Evolutionary conservation across 1,140 invertebrate genomes (phyloP).

Genomic region (Antheraea mylitta): DNA sequence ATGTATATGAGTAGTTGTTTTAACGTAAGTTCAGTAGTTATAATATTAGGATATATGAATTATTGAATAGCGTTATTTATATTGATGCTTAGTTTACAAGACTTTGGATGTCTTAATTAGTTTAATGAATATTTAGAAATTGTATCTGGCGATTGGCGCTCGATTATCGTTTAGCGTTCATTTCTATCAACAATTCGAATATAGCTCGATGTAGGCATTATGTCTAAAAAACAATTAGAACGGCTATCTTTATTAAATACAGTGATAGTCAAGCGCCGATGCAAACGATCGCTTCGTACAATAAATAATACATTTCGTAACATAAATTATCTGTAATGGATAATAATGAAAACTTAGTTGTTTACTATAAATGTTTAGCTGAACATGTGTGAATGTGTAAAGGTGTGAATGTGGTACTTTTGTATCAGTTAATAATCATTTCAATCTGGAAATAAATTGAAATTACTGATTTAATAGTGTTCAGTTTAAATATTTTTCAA

Average conservation of each 20-base stretch:
- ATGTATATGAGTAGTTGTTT: slow-evolving; percentile 60
- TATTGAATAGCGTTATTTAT: slow-evolving; percentile 74
- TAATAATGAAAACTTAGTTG: slow-evolving; percentile 72
- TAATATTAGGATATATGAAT: slow-evolving; percentile 66
- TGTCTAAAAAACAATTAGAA: neutral
- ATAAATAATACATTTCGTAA: slow-evolving; percentile 61
- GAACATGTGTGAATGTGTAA: slow-evolving; percentile 69
- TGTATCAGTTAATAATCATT: slow-evolving; percentile 41
- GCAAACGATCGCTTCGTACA: slow-evolving; percentile 48
- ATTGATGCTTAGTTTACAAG: slow-evolving; percentile 73
- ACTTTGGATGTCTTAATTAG: slow-evolving; percentile 70
- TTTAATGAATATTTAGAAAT: slow-evolving; percentile 65
- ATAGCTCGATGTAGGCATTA: no score
- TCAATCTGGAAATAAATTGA: slow-evolving; percentile 25
- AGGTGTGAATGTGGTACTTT: slow-evolving; percentile 67
- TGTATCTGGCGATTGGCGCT: slow-evolving; percentile 62
- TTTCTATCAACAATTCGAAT: no score
- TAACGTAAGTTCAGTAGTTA: slow-evolving; percentile 67
- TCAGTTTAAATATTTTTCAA: neutral
- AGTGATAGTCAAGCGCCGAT: slow-evolving; percentile 61
- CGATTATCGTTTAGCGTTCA: slow-evolving; percentile 31
- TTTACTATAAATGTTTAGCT: slow-evolving; percentile 77
- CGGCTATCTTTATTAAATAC: neutral
- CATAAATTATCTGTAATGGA: slow-evolving; percentile 60
- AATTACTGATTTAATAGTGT: slow-evolving; percentile 25